phyloP scores from a whole-genome alignment of 1,140 invertebrate species.

The Camponotus floridanus region DNA sequence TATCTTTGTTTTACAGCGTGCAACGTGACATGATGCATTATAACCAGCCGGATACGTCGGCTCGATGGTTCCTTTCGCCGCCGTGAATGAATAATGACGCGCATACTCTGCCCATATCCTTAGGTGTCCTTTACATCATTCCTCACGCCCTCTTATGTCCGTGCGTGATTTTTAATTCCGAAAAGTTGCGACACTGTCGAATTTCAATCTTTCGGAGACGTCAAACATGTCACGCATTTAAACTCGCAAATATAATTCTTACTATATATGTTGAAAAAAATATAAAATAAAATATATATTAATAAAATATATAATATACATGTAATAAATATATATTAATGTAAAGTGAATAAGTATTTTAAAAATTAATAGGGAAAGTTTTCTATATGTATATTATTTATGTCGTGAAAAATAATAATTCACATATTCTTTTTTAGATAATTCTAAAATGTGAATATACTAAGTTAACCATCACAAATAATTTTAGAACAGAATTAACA shows the following conservation, averaged over 20 bases:
- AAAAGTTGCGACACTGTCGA: background rate
- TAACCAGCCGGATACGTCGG: conserved; percentile 72
- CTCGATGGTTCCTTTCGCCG: conserved; percentile 59
- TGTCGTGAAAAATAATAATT: no score
- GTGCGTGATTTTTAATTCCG: conserved; percentile 13
- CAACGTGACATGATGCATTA: conserved; percentile 72
- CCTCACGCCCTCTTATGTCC: background rate
- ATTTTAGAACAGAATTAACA: no score
- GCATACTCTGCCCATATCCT: conserved; percentile 1
- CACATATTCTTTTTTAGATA: no score
- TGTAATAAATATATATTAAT: no score
- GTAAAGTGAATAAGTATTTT: no score
- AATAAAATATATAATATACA: background rate
- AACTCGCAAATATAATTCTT: background rate
- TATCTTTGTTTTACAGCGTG: conserved; percentile 68
- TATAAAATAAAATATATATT: background rate
- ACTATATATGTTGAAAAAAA: background rate
- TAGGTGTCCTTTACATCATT: conserved; percentile 8
- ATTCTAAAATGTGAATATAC: background rate
- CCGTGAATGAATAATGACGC: conserved; percentile 75
- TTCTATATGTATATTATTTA: no score
- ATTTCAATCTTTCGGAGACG: background rate
- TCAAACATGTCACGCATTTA: background rate
- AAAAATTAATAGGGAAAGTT: no score
- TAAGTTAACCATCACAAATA: no score